Evolutionary conservation across 1,140 invertebrate genomes (phyloP).

Genomic region (Diplogasteroides magnus): DNA sequence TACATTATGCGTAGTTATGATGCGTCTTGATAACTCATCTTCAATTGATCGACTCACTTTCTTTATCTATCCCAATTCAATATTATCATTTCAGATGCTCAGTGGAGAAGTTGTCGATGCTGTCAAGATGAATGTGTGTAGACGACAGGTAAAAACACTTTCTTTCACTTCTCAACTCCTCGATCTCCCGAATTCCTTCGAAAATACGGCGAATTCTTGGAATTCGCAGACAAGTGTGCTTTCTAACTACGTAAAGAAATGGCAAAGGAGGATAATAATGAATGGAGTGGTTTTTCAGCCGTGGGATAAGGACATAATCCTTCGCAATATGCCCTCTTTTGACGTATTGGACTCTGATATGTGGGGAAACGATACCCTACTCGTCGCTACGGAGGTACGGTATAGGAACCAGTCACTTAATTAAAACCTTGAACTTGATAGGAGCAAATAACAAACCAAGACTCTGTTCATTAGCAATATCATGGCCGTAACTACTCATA

Average conservation of each 20-base stretch:
- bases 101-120: conserved; percentile 22
- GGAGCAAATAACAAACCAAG: too few species aligned
- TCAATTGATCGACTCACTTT: too few species aligned
- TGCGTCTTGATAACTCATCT: too few species aligned
- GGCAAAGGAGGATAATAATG: too few species aligned
- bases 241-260: not conserved
- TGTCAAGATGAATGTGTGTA: conserved; percentile 20
- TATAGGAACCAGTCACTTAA: too few species aligned
- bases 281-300: conserved; percentile 22
- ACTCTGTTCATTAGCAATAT: not conserved
- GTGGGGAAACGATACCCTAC: conserved; percentile 15
- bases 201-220: too few species aligned
- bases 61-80: too few species aligned
- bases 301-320: conserved; percentile 24
- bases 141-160: conserved; percentile 16
- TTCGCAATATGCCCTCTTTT: conserved; percentile 19
- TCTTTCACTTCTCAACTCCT: too few species aligned
- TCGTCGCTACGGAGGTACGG: conserved; percentile 17
- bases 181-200: too few species aligned
- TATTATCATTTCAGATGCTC: conserved; percentile 9
- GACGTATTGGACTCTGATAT: conserved; percentile 19
- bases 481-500: not conserved
- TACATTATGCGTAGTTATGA: not conserved
- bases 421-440: too few species aligned
- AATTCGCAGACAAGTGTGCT: not conserved